These are phyloP conservation scores for Nipponia nippon DNA, from an alignment of 2,113 vertebrate genomes.

Conservation along the genomic window DNA sequence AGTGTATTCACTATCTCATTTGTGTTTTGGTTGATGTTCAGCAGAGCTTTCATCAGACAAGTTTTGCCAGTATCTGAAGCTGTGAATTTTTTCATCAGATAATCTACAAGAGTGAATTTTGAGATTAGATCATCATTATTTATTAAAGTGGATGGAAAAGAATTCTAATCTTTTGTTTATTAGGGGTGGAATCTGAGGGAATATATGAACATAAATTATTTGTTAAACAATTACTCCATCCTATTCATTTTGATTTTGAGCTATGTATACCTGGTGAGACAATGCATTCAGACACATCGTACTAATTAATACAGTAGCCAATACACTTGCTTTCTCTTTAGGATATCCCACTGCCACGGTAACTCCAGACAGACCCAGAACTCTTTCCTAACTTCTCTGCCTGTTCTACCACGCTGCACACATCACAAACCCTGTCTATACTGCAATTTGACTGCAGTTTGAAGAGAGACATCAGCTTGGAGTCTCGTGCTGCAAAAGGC, in stretches of 20 bases:
- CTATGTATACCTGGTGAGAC: background rate
- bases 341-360: accelerated
- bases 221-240: background rate
- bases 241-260: background rate
- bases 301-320: background rate
- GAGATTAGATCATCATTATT: background rate
- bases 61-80: conserved; percentile 78
- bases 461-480: background rate
- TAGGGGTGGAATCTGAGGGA: background rate
- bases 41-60: conserved; percentile 81
- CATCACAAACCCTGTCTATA: background rate
- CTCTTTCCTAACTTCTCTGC: background rate
- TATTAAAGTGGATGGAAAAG: background rate
- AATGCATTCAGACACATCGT: background rate
- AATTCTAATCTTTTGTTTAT: background rate
- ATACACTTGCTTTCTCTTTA: too few species aligned
- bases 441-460: background rate
- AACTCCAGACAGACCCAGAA: background rate
- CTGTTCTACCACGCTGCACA: background rate
- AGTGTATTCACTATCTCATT: conserved; percentile 66
- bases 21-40: conserved; percentile 78
- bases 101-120: conserved; percentile 61
- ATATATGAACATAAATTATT: background rate
- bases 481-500: background rate
- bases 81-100: conserved; percentile 79